Conservation (phyloP, 2,113 vertebrate species). For the Numida meleagris region DNA sequence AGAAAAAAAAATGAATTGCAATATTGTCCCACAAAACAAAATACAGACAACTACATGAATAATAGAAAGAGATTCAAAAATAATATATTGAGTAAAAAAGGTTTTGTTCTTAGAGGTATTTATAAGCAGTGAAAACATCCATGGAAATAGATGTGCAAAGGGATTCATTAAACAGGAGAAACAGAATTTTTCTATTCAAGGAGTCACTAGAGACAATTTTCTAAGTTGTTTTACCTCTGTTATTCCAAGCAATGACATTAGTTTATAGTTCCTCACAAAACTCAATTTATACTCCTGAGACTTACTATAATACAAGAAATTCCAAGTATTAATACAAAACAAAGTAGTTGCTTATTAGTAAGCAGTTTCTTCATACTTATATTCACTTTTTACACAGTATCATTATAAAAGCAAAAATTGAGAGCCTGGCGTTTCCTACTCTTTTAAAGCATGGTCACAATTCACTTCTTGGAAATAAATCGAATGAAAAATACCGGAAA, state of each 20-base stretch:
- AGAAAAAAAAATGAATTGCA: not conserved
- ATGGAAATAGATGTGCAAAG: not conserved
- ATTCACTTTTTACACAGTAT: not conserved
- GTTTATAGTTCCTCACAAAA: not conserved
- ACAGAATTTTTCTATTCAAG: not conserved
- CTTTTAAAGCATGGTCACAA: not conserved
- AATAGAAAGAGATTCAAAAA: not conserved
- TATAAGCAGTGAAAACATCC: not conserved
- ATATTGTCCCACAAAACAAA: not conserved
- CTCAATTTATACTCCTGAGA: not conserved
- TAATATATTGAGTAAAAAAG: not conserved
- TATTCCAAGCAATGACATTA: not conserved
- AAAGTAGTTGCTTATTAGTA: not conserved
- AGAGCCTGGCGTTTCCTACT: not conserved
- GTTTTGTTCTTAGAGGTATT: not conserved
- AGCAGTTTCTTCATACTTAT: not conserved
- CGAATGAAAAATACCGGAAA: not conserved
- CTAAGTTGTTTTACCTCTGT: not conserved
- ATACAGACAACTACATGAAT: not conserved
- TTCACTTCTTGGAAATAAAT: not conserved
- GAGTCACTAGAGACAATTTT: not conserved
- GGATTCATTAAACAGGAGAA: not conserved
- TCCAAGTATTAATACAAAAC: not conserved
- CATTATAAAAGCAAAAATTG: not conserved
- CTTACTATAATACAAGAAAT: not conserved